Percentiles rank a stretch among this genome's conserved stretches.
These are phyloP conservation scores for Stratiolaelaps scimitus DNA, from an alignment of 1,140 invertebrate genomes.

Conservation along the genomic window DNA sequence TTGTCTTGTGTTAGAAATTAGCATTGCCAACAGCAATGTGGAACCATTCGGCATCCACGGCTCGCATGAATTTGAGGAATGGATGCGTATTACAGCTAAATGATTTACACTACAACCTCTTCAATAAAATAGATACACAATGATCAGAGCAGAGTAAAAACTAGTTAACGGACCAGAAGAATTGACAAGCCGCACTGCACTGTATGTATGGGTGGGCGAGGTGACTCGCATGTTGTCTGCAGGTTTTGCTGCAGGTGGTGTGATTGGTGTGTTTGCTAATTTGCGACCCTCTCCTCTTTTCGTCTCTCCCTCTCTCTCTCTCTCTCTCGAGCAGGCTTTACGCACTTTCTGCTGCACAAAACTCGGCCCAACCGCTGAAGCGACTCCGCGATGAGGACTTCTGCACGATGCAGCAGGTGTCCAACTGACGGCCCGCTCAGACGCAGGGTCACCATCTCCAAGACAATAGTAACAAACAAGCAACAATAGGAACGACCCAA, in stretches of 20 bases:
- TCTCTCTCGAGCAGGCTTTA: conserved; percentile 11
- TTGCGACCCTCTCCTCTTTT: conserved; percentile 5
- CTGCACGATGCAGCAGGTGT: conserved; percentile 3
- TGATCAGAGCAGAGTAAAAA: not conserved
- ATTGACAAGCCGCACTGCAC: not conserved
- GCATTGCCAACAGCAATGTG: no score
- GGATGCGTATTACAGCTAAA: not conserved
- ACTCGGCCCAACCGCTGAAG: conserved; percentile 14
- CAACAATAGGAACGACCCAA: not conserved
- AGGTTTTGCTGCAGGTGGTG: not conserved
- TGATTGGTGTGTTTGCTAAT: conserved; percentile 11
- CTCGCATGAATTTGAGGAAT: not conserved
- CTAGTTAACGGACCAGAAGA: not conserved
- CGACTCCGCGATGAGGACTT: conserved; percentile 9
- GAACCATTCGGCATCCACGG: not conserved
- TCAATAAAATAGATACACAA: not conserved
- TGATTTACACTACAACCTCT: not conserved
- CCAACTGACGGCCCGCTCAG: conserved; percentile 7
- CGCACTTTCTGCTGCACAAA: conserved; percentile 4
- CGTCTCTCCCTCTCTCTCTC: no score
- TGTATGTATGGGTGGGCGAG: not conserved
- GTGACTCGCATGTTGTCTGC: not conserved
- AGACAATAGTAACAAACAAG: not conserved
- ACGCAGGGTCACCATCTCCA: not conserved
- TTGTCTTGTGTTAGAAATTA: no score